Base-by-base conservation (phyloP, 2,113 vertebrate genomes). In the Lasiurus borealis region DNA sequence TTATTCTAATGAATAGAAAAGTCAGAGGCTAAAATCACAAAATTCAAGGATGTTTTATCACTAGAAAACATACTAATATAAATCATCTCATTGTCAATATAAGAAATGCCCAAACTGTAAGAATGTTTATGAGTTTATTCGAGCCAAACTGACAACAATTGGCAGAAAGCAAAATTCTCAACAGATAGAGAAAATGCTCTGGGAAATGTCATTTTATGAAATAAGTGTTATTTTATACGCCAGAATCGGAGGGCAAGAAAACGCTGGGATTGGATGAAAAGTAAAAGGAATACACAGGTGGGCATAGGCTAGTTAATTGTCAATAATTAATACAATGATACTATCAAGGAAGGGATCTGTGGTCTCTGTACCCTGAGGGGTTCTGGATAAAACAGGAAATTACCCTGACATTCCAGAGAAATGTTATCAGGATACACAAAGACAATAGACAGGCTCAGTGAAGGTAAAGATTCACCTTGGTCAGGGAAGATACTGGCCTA, bases 1-100 rank as follows among this genome's bases (percentile, higher is more conserved):
- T 27, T 31, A 78, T 83, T 77, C 40, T 25, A 90, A 23, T 75
- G 52, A 93, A 88, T 69, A 80, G 27, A 87, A 88, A 57, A 92
- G 68, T 52, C 27, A 62, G 5, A 62, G 15, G 40, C 46, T 76
- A 78, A 46, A 81, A 5, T 54, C 18, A 54, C 8, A 36, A 44
- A 46, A 89, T 25, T 54, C 19, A 57, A 87, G 54, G 11, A 29
- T 68, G n/a, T 59, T 89, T 89, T 78, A 68, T 73, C 29, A 73
- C 82, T 95, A 78, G 6, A 78, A 94, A 76, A 82, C 36, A 71
- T 14, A 14, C 62, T 40, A 71, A 71, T 78, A 78, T 44, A 76
- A 90, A 18, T 83, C 40, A 82, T 50, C 14, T 78, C 36, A 46
- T 34, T 68, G 66, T 50, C 69, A 34, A 64, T 25, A 90, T 34